Evolutionary conservation across 2,888 invertebrate genomes (phyloP).

Genomic region (Barypeithes pellucidus): DNA sequence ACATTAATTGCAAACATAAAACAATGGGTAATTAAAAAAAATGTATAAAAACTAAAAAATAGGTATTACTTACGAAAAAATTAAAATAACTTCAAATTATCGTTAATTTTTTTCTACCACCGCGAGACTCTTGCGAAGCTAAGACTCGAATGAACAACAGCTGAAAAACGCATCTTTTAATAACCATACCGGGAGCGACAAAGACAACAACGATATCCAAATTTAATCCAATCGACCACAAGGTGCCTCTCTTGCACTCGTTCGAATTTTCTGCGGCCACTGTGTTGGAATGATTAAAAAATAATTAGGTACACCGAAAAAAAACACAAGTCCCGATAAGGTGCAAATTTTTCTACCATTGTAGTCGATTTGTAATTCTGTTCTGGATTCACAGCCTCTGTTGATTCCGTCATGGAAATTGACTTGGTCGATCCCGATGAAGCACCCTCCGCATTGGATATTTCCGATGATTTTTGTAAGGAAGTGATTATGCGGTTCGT

Average conservation of each 20-base stretch:
- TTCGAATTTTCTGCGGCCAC: not conserved
- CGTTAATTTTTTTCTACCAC: not conserved
- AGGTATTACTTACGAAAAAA: too few species aligned
- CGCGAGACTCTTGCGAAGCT: not conserved
- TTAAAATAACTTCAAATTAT: not conserved
- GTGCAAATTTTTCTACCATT: too few species aligned
- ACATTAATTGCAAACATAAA: too few species aligned
- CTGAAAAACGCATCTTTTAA: not conserved
- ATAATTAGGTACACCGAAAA: not conserved
- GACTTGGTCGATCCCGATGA: too few species aligned
- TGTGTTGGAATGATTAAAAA: not conserved
- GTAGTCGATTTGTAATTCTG: too few species aligned
- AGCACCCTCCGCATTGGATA: too few species aligned
- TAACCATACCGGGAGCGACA: not conserved
- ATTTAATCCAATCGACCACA: slow-evolving; percentile 1
- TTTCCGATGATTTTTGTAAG: too few species aligned
- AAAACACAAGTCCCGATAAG: not conserved
- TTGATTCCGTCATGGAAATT: too few species aligned
- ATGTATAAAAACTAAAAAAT: too few species aligned
- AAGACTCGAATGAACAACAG: not conserved
- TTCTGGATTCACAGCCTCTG: too few species aligned
- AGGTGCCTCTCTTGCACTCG: not conserved
- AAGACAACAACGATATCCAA: slow-evolving; percentile 1
- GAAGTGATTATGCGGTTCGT: too few species aligned
- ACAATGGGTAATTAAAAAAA: too few species aligned